Conservation (phyloP, 1,140 invertebrate species). For the Apis dorsata region DNA sequence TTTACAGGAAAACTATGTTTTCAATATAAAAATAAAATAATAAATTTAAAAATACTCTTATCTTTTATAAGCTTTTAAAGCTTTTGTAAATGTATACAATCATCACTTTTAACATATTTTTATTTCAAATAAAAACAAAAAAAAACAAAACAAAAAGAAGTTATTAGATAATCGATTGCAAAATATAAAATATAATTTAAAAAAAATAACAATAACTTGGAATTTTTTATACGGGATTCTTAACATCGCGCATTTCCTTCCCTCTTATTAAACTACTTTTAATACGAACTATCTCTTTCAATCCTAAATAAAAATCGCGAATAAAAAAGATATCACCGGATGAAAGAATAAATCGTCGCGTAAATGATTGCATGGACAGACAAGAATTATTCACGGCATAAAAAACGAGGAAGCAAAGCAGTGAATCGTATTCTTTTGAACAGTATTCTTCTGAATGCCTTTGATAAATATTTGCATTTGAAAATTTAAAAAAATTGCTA, state of each 20-base stretch:
- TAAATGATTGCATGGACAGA: not conserved
- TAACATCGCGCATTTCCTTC: constrained; percentile 3
- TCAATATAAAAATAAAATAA: constrained; percentile 21
- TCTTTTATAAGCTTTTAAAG: constrained; percentile 16
- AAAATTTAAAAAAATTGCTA: constrained; percentile 34
- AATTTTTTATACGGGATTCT: not conserved
- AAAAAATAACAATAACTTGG: constrained; percentile 19
- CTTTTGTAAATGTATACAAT: not conserved
- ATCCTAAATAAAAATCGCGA: constrained; percentile 3
- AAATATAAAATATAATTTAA: constrained; percentile 29
- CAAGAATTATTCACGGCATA: constrained; percentile 11
- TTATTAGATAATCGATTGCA: constrained; percentile 15
- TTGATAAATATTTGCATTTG: not conserved
- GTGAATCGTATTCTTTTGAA: not conserved
- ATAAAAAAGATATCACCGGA: not conserved
- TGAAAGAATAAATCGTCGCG: constrained; percentile 1
- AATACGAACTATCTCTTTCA: not conserved
- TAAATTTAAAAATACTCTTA: not conserved
- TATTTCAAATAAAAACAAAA: constrained; percentile 7
- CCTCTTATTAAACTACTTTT: not conserved
- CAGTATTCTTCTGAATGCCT: constrained; percentile 7
- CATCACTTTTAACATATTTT: not conserved
- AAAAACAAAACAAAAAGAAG: not conserved
- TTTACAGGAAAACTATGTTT: constrained; percentile 20
- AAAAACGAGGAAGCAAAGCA: constrained; percentile 44